Conservation (phyloP, 1,140 invertebrate genomes). For the Sycophaga agraensis region DNA sequence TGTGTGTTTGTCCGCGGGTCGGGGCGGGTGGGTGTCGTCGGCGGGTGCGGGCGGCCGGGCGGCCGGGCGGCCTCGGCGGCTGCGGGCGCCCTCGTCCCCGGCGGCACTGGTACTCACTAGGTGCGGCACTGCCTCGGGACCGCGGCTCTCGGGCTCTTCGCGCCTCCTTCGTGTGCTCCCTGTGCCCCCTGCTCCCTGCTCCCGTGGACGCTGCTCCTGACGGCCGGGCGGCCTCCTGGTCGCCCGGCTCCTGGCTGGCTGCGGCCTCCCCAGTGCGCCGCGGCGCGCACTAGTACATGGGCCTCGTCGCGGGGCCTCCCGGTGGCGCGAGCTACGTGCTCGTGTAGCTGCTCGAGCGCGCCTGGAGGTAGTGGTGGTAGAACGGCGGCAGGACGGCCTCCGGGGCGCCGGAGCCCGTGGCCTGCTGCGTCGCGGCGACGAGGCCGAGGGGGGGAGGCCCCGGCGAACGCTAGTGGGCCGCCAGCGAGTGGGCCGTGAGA, state of each 20-base stretch:
- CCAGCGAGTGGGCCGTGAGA: conserved; percentile 76
- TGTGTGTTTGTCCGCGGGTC: no score
- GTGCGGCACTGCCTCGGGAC: no score
- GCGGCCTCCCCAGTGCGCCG: conserved; percentile 45
- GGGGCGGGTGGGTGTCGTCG: no score
- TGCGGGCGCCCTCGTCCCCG: no score
- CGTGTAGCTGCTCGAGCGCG: conserved; percentile 49
- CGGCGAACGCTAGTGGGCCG: conserved; percentile 85
- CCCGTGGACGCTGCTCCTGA: no score
- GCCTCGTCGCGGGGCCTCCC: conserved; percentile 30
- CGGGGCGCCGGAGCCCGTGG: conserved; percentile 43
- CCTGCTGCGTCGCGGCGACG: conserved; percentile 52
- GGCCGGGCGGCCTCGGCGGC: no score
- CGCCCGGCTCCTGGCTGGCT: conserved; percentile 3
- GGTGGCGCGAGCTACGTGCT: conserved; percentile 47
- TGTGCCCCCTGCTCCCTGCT: no score
- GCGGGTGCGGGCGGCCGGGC: no score
- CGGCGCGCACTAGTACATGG: conserved; percentile 22
- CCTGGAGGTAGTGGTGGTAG: conserved; percentile 56
- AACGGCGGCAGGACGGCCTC: conserved; percentile 51
- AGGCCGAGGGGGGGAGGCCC: conserved; percentile 64
- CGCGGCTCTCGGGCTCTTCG: no score
- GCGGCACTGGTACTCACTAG: no score
- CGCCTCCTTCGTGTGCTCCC: no score
- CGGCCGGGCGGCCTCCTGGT: no score